A percentile compares a stretch with the other conserved stretches of the same genome.
Evolutionary conservation across 2,797 vertebrate species (phyloP).

Genomic region (Saguinus oedipus): DNA sequence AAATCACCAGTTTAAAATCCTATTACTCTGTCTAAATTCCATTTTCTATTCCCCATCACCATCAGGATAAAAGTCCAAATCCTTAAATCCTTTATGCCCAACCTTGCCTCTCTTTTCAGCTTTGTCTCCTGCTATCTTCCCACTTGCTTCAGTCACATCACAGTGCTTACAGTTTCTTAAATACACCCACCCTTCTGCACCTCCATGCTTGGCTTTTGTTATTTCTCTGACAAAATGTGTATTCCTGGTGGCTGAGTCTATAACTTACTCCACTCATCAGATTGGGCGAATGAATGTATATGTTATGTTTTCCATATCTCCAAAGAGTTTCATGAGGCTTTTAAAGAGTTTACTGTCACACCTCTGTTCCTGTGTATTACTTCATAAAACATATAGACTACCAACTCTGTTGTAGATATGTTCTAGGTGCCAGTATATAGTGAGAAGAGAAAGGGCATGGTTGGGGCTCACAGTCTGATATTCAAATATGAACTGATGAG

Average conservation of each 20-base stretch:
- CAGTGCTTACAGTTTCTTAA: not conserved
- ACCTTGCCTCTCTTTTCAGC: not conserved
- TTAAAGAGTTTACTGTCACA: not conserved
- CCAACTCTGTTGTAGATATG: not conserved
- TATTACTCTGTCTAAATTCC: not conserved
- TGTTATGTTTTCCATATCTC: not conserved
- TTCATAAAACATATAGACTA: not conserved
- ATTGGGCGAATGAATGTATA: not conserved
- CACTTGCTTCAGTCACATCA: not conserved
- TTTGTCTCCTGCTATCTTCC: not conserved
- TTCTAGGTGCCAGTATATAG: not conserved
- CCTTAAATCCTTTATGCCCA: not conserved
- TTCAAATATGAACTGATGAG: not conserved
- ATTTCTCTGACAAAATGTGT: not conserved
- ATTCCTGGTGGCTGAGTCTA: not conserved
- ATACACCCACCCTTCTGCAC: not conserved
- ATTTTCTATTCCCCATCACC: not conserved
- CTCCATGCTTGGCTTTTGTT: not conserved
- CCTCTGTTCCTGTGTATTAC: not conserved
- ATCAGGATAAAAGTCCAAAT: not conserved
- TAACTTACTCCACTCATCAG: not conserved
- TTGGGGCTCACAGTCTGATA: not conserved
- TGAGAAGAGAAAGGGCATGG: not conserved
- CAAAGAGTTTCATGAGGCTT: not conserved
- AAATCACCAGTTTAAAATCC: not conserved